Percentiles rank a stretch among this genome's conserved stretches.
Evolutionary conservation across 1,140 invertebrate species (phyloP).

Genomic region (Anthonomus grandis): DNA sequence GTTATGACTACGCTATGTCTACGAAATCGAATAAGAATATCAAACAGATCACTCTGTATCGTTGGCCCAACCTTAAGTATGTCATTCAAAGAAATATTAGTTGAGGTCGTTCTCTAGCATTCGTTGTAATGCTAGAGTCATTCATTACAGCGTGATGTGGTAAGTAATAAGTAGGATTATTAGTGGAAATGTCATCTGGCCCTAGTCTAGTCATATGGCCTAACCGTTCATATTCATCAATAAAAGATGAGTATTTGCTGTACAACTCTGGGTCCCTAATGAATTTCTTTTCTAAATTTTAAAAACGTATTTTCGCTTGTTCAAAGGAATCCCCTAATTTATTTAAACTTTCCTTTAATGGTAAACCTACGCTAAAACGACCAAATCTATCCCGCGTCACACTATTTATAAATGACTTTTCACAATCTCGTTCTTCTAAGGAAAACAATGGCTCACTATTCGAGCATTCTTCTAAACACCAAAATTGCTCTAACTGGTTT

Average conservation of each 20-base stretch:
- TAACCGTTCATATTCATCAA: conserved; percentile 12
- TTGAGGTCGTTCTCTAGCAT: conserved; percentile 38
- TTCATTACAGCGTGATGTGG: conserved; percentile 40
- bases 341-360: neutral
- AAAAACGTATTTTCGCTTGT: conserved; percentile 1
- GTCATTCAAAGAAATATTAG: conserved; percentile 43
- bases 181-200: too few species aligned
- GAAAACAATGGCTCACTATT: too few species aligned
- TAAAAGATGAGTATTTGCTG: neutral
- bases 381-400: too few species aligned
- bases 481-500: too few species aligned
- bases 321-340: conserved; percentile 10
- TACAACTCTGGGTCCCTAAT: neutral
- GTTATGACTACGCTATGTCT: conserved; percentile 11
- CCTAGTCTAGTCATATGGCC: conserved; percentile 12
- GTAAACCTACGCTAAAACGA: conserved; percentile 4
- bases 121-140: conserved; percentile 34
- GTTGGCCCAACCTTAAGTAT: conserved; percentile 37
- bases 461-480: too few species aligned
- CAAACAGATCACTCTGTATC: conserved; percentile 37
- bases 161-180: conserved; percentile 24
- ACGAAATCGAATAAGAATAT: conserved; percentile 36
- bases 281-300: conserved; percentile 1
- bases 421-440: too few species aligned
- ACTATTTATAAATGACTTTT: too few species aligned